These are phyloP conservation scores for Drosophila multiciliata DNA, from an alignment of 2,888 invertebrate species.

Conservation along the genomic window DNA sequence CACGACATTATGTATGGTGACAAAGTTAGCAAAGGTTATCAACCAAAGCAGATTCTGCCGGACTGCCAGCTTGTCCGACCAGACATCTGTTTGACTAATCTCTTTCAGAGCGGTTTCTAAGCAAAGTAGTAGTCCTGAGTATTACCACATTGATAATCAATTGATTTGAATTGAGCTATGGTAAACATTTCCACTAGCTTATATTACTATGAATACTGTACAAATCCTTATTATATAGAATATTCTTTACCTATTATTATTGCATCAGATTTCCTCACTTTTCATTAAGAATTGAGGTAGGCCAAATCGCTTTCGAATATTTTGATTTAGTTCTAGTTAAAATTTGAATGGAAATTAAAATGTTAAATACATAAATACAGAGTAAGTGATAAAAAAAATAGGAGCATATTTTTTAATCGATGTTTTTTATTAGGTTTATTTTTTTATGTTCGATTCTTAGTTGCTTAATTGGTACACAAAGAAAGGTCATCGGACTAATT, in stretches of 20 bases:
- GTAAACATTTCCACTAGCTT: neutral
- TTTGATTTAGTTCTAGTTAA: neutral
- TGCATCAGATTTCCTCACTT: neutral
- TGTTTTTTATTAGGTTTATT: too few species aligned
- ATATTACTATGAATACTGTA: neutral
- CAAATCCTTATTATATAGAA: neutral
- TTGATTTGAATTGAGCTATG: neutral
- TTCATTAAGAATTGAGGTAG: neutral
- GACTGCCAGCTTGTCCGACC: neutral
- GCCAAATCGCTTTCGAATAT: neutral
- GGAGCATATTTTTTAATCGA: too few species aligned
- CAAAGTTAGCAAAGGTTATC: slow-evolving; percentile 16
- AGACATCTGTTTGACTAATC: slow-evolving; percentile 3
- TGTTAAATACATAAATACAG: too few species aligned
- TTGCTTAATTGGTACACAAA: neutral
- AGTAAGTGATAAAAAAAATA: neutral
- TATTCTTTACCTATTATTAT: neutral
- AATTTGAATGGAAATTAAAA: neutral
- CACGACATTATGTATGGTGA: slow-evolving; percentile 1
- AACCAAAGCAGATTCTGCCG: neutral
- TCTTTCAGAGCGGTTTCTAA: neutral
- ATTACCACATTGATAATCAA: neutral
- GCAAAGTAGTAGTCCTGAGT: neutral
- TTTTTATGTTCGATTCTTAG: too few species aligned
- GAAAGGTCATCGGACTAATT: neutral